Base-by-base conservation (phyloP, 2,888 invertebrate genomes). In the Terebella lapidaria region DNA sequence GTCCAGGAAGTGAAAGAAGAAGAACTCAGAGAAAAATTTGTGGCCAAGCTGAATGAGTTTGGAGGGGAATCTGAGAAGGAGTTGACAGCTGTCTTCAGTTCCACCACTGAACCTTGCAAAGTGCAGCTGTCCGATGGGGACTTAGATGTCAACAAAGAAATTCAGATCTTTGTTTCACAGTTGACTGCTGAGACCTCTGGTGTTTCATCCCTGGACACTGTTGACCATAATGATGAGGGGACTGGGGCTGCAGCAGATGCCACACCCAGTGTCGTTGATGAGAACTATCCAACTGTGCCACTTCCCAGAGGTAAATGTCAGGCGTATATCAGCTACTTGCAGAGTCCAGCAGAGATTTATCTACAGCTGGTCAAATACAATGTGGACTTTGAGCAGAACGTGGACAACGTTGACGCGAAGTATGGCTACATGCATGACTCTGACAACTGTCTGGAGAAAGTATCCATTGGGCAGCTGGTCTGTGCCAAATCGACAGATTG, bases 401-500 rank as follows among this genome's bases (percentile, higher is more conserved):
- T 64, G 5, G 59, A 58, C n/a, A 57, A 64, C 22, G 60, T 63
- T 15, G 58, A 59, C 22, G 54, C 62, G 47, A 61, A 65, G 25
- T 57, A 60, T 25, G 54, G 46, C 2, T 28, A 56, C n/a, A 57
- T 64, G 18, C 35, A 53, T 10, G 60, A 64, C 2, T 54, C 57
- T 18, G 58, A 63, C 27, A 45, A 60, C 25, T 24, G 35, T 2
- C n/a, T 64, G 15, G 54, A 51, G 4, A 30, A 62, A 2, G 28
- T 58, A 22, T 18, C 42, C 18, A 45, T 59, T 20, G 61, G 66
- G 4, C 58, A 63, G 54, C 22, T 72, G 2, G 71, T 72, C 56
- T 70, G 70, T 4, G 72, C 72, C 0, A 61, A 66, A 29, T 72
- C 60, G 42, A 42, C 62, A n/a, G 73, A 71, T 20, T 73, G 74